Conservation (phyloP, 1,140 invertebrate species). For the Hirudo medicinalis region DNA sequence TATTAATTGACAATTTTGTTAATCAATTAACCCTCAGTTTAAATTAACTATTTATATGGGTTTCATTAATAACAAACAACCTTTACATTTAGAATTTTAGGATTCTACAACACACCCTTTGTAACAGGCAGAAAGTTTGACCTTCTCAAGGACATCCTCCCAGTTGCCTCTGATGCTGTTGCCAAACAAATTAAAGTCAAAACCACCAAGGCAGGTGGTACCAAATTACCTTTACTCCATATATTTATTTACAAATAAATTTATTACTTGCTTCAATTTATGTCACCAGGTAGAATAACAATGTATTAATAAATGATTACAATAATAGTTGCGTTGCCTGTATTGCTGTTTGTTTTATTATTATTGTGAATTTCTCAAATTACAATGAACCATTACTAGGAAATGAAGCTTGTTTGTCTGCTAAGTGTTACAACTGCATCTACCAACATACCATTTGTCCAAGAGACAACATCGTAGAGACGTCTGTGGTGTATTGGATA, state of each 20-base stretch:
- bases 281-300: too few species aligned
- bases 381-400: neutral
- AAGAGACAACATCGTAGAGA: conserved; percentile 19
- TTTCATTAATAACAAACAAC: neutral
- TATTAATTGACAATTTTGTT: too few species aligned
- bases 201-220: conserved; percentile 7
- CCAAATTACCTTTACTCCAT: neutral
- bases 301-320: too few species aligned
- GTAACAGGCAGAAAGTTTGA: conserved; percentile 22
- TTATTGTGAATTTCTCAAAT: too few species aligned
- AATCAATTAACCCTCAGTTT: neutral
- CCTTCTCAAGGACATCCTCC: conserved; percentile 19
- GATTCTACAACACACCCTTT: conserved; percentile 23
- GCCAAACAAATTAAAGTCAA: conserved; percentile 20
- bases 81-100: conserved; percentile 20
- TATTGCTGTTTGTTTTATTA: too few species aligned
- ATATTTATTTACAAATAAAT: neutral
- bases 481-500: conserved; percentile 23
- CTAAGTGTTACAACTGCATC: conserved; percentile 22
- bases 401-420: conserved; percentile 19
- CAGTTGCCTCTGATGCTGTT: conserved; percentile 20
- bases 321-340: too few species aligned
- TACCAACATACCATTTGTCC: conserved; percentile 17
- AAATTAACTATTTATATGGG: neutral
- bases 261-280: too few species aligned